Conservation (phyloP, 1,140 invertebrate genomes). For the Drosophila chauvacae region DNA sequence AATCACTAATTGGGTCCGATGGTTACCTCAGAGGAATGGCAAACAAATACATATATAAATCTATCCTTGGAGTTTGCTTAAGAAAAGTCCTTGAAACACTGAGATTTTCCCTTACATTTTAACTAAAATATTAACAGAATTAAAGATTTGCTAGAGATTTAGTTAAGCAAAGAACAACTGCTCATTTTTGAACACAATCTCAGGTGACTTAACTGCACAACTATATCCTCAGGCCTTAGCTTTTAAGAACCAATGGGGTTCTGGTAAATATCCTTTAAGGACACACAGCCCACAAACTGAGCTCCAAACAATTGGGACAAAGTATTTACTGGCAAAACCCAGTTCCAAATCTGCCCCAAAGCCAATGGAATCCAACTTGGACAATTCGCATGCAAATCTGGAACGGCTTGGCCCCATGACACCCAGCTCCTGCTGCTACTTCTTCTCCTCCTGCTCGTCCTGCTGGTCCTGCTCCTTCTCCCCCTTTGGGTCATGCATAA, state of each 20-base stretch:
- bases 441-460: background rate
- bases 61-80: background rate
- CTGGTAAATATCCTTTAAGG: constrained; percentile 3
- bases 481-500: constrained; percentile 68
- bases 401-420: constrained; percentile 41
- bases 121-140: too few species aligned
- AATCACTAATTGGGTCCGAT: constrained; percentile 15
- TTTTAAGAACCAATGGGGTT: background rate
- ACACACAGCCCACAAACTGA: background rate
- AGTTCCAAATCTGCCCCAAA: constrained; percentile 41
- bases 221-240: background rate
- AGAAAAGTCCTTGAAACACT: background rate
- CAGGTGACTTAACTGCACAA: background rate
- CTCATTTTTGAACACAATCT: background rate
- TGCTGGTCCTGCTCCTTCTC: background rate
- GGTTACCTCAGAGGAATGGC: background rate
- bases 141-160: too few species aligned
- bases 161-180: background rate
- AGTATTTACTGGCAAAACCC: constrained; percentile 33
- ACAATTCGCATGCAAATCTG: constrained; percentile 72
- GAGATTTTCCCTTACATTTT: background rate
- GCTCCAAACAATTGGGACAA: constrained; percentile 16
- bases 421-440: background rate
- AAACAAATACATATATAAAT: background rate
- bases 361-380: constrained; percentile 46